Evolutionary conservation across 2,113 vertebrate species (phyloP).

Genomic region (Tylochromis polylepis): DNA sequence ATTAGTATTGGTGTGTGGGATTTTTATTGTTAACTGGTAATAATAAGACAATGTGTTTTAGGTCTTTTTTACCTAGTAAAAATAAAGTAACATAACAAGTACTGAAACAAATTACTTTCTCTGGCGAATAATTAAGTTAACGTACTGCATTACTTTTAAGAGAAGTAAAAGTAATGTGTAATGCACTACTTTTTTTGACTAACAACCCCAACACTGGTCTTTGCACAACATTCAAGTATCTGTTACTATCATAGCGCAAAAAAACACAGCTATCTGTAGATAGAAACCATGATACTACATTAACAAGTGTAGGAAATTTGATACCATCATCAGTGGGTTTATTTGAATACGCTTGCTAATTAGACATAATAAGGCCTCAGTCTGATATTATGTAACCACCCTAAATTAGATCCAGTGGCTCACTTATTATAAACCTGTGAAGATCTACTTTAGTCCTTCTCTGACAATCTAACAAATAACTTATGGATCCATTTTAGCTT

Average conservation of each 20-base stretch:
- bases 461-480: not conserved
- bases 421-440: not conserved
- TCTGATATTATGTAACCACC: not conserved
- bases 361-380: not conserved
- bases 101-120: not conserved
- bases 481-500: not conserved
- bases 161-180: not conserved
- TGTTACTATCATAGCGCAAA: not conserved
- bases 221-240: not conserved
- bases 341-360: not conserved
- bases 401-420: not conserved
- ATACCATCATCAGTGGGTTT: not conserved
- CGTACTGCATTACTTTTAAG: not conserved
- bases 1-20: not conserved
- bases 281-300: not conserved
- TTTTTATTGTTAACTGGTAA: not conserved
- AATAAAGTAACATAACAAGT: not conserved
- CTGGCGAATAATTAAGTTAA: not conserved
- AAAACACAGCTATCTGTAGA: not conserved
- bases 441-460: not conserved
- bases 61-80: not conserved
- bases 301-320: not conserved
- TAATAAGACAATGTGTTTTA: not conserved
- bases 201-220: not conserved
- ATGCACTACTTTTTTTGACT: not conserved